Conservation (phyloP, 1,140 invertebrate genomes). For the Heliconius congener region DNA sequence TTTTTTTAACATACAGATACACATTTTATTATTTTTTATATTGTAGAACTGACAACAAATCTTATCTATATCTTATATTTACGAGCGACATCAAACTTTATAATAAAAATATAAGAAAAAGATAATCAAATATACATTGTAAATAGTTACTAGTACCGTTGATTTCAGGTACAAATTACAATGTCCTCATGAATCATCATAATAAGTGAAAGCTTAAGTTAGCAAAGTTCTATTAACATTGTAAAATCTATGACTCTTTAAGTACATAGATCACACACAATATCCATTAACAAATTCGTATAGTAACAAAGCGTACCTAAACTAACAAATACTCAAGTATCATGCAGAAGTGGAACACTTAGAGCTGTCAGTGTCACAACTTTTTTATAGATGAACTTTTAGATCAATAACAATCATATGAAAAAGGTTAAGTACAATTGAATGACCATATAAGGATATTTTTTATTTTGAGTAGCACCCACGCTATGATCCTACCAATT, state of each 20-base stretch:
- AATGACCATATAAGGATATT: slow-evolving; percentile 45
- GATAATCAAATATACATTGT: neutral
- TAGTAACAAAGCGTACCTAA: slow-evolving; percentile 56
- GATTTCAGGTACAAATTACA: too few species aligned
- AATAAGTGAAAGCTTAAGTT: slow-evolving; percentile 59
- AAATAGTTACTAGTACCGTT: neutral
- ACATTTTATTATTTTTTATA: too few species aligned
- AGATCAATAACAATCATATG: slow-evolving; percentile 44
- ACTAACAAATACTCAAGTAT: slow-evolving; percentile 53
- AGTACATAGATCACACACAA: slow-evolving; percentile 28
- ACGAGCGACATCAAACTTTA: too few species aligned
- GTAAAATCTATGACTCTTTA: slow-evolving; percentile 59
- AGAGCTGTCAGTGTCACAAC: slow-evolving; percentile 44
- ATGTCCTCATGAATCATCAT: slow-evolving; percentile 56
- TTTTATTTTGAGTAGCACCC: slow-evolving; percentile 52
- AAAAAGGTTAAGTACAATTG: slow-evolving; percentile 62
- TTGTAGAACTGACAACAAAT: too few species aligned
- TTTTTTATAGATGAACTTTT: slow-evolving; percentile 43
- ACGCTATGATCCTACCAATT: slow-evolving; percentile 29
- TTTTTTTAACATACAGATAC: too few species aligned
- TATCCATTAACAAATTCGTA: slow-evolving; percentile 40
- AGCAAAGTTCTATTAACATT: slow-evolving; percentile 62
- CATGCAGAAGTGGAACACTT: slow-evolving; percentile 52
- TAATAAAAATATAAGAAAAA: neutral
- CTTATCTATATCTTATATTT: too few species aligned